These are phyloP conservation scores for Mesaphorura yosii DNA, from an alignment of 1,140 invertebrate species.

Conservation along the genomic window DNA sequence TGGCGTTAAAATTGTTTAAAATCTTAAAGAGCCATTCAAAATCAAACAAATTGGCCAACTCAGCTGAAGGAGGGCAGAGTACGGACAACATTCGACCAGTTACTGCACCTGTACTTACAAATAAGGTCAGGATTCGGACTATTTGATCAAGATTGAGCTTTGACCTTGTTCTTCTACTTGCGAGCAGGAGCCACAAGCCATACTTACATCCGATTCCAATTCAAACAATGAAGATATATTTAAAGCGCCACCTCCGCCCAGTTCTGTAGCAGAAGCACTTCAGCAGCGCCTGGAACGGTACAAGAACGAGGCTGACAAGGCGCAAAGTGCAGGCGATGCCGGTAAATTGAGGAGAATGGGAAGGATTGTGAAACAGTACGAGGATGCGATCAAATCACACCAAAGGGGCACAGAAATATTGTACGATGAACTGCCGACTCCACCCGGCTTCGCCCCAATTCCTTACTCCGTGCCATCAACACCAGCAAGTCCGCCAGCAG, in stretches of 20 bases:
- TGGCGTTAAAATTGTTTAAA: not conserved
- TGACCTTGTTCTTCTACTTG: not conserved
- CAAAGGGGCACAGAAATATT: constrained; percentile 62
- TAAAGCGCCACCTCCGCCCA: constrained; percentile 38
- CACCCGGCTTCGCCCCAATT: constrained; percentile 53
- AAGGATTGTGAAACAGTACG: constrained; percentile 86
- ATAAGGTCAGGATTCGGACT: no score
- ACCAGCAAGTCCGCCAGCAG: not conserved
- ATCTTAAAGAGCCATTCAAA: not conserved
- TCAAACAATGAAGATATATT: constrained; percentile 29
- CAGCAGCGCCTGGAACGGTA: constrained; percentile 73
- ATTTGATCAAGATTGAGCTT: no score
- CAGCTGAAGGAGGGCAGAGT: no score
- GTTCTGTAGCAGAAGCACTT: constrained; percentile 64
- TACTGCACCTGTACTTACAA: no score
- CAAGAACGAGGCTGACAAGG: constrained; percentile 49
- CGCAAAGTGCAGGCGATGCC: constrained; percentile 53
- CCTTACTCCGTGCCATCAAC: constrained; percentile 31
- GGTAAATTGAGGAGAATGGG: constrained; percentile 78
- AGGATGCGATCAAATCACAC: constrained; percentile 70
- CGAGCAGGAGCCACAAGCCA: not conserved
- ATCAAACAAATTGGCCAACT: constrained; percentile 32
- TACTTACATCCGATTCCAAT: not conserved
- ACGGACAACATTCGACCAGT: no score
- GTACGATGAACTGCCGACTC: constrained; percentile 73